A percentile compares a stretch with the other conserved stretches of the same genome.
Evolutionary conservation across 2,797 vertebrate genomes (phyloP).

Genomic region (Erethizon dorsatum): DNA sequence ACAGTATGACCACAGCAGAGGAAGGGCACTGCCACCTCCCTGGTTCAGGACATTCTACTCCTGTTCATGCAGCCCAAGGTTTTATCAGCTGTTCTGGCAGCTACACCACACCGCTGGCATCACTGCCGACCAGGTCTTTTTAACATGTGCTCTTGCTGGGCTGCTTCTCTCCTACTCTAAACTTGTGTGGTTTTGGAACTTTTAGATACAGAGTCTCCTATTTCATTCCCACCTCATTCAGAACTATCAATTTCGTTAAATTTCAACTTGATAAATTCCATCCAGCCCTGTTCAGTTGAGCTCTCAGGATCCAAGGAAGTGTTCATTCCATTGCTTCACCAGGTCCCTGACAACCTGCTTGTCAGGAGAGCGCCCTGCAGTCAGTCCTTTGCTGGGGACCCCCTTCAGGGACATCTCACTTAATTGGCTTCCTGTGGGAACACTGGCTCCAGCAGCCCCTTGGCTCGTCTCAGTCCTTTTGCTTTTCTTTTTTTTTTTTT

Average conservation of each 20-base stretch:
- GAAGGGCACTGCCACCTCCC: background rate
- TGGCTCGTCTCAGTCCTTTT: background rate
- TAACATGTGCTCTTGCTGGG: background rate
- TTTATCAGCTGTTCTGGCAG: background rate
- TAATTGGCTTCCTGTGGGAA: background rate
- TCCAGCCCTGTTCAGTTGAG: background rate
- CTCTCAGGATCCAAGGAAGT: background rate
- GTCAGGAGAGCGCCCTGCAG: background rate
- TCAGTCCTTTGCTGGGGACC: background rate
- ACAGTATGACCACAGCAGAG: background rate
- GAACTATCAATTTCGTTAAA: slow-evolving; percentile 6
- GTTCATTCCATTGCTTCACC: background rate
- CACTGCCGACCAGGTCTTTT: background rate
- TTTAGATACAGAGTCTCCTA: background rate
- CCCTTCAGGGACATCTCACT: background rate
- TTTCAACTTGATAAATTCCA: background rate
- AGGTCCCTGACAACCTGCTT: background rate
- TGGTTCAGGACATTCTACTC: background rate
- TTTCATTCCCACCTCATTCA: slow-evolving; percentile 4
- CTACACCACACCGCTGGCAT: background rate
- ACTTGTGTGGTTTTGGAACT: background rate
- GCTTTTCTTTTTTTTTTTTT: background rate
- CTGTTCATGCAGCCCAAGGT: slow-evolving; percentile 1
- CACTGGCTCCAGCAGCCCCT: background rate
- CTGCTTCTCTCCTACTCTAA: background rate